Conservation (phyloP, 2,888 invertebrate species). For the Drosophila picticornis region DNA sequence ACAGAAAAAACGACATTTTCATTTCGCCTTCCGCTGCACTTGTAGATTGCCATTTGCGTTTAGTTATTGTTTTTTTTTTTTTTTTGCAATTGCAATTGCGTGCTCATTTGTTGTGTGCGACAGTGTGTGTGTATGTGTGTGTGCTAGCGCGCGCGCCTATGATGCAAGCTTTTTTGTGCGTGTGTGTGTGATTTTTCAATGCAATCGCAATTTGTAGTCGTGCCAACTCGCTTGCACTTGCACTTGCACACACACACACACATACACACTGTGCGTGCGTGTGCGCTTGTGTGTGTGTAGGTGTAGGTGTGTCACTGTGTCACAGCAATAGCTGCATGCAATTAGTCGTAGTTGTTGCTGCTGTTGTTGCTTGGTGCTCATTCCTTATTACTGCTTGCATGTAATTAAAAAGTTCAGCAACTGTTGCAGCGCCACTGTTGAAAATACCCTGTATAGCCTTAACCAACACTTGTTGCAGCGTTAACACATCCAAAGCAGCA, state of each 20-base stretch:
- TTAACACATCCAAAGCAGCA: neutral
- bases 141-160: slow-evolving; percentile 65
- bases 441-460: slow-evolving; percentile 46
- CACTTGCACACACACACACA: neutral
- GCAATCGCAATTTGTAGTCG: slow-evolving; percentile 61
- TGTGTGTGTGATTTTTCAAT: slow-evolving; percentile 54
- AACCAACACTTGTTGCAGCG: slow-evolving; percentile 40
- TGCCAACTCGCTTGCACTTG: slow-evolving; percentile 60
- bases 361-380: slow-evolving; percentile 30
- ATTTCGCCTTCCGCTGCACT: slow-evolving; percentile 34
- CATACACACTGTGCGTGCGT: slow-evolving; percentile 4
- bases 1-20: slow-evolving; percentile 21
- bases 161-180: slow-evolving; percentile 71
- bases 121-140: slow-evolving; percentile 29
- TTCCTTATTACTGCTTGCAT: slow-evolving; percentile 43
- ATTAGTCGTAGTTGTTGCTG: slow-evolving; percentile 36
- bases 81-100: slow-evolving; percentile 65
- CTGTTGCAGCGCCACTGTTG: slow-evolving; percentile 47
- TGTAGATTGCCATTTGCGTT: slow-evolving; percentile 56
- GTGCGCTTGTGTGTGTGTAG: slow-evolving; percentile 27
- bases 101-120: slow-evolving; percentile 60
- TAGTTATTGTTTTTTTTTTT: slow-evolving; percentile 23
- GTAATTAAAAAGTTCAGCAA: slow-evolving; percentile 62
- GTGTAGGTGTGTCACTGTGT: slow-evolving; percentile 77
- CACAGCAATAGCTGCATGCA: slow-evolving; percentile 65